Evolutionary conservation across 2,888 invertebrate species (phyloP), one percentile per base, ranked within the genome.

Genomic region (Drosophila greeni): DNA sequence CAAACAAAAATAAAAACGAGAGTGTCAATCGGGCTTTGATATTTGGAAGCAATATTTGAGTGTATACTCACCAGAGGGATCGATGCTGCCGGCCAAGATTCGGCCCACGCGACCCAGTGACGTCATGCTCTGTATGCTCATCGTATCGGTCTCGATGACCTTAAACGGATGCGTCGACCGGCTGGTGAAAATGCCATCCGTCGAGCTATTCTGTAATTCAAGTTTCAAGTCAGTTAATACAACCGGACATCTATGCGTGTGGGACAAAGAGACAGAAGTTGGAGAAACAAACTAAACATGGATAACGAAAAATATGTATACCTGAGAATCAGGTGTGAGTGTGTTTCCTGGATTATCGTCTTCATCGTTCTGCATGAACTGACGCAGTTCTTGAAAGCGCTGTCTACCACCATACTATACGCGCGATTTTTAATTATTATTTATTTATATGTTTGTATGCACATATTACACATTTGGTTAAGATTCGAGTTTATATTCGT

Each of bases 111-210:
- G 91, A 24, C 96, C 96, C 61, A 96, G 90, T 49, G 96, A 96
- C 77, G 95, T 95, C 91, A 96, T 94, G 86, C 96, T 96, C 88
- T 96, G 95, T 79, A 96, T 90, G 86, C 95, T 96, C 88, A 95
- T 91, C 16, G 95, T 93, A 88, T 96, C 96, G 83, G 95, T 95
- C 76, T 97, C 95, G 82, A 96, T 95, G 72, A 96, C 94, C 86
- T 94, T 92, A 87, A 95, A 95, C 20, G 95, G 95, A 89, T 95
- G 95, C 47, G 92, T 91, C 81, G 92, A 92, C 52, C 91, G 91
- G 67, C 92, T 91, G 9, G 93, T 92, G 87, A 92, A 94, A 14
- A 94, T 92, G 66, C 94, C 94, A 82, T 96, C 96, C 56, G 94
- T 92, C 9, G 95, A 94, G 73, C 90, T 89, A 40, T 91, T 90